phyloP scores from a whole-genome alignment of 1,140 invertebrate species.

The Conus betulinus region DNA sequence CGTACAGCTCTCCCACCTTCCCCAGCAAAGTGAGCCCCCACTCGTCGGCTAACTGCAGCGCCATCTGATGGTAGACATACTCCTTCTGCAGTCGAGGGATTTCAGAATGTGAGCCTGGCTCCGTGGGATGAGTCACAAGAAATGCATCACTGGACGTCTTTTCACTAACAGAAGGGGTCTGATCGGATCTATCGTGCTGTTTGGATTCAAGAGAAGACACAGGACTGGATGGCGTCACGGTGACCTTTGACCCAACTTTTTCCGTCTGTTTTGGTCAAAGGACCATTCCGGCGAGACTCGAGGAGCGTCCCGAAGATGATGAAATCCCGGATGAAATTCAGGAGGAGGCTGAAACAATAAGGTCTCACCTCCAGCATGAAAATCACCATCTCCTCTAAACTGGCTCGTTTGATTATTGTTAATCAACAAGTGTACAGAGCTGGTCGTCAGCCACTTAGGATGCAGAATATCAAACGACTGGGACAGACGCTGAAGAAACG shows the following conservation, averaged over 20 bases:
- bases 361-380: no score
- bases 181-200: neutral
- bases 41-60: constrained; percentile 42
- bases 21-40: constrained; percentile 44
- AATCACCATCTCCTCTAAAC: no score
- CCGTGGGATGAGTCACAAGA: neutral
- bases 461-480: neutral
- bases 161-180: neutral
- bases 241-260: neutral
- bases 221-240: neutral
- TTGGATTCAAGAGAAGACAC: no score
- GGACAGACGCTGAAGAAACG: no score
- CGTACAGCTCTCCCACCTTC: constrained; percentile 45
- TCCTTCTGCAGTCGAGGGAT: neutral
- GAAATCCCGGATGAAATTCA: no score
- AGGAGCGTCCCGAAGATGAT: no score
- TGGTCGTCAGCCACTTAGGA: neutral
- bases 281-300: no score
- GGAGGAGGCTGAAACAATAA: no score
- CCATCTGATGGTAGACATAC: constrained; percentile 16
- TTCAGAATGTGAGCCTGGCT: neutral
- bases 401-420: neutral
- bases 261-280: neutral
- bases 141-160: neutral
- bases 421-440: neutral